A percentile compares a stretch with the other conserved stretches of the same genome.
Evolutionary conservation across 2,113 vertebrate species (phyloP).

Genomic region (Tragelaphus imberbis): DNA sequence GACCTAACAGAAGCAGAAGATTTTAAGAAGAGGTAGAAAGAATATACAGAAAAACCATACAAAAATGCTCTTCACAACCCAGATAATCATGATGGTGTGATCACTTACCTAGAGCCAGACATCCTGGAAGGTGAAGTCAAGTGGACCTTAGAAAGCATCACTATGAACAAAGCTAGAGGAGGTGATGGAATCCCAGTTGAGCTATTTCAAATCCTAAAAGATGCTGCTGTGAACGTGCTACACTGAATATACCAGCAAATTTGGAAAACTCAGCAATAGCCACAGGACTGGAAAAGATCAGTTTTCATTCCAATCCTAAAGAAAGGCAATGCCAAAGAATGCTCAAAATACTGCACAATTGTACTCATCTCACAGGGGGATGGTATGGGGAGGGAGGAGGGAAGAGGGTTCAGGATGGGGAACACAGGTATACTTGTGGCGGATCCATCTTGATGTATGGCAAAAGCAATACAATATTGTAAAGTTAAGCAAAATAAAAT

Average conservation of each 20-base stretch:
- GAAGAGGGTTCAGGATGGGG: too few relatives aligned
- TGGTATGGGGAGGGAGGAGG: too few relatives aligned
- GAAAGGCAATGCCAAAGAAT: not conserved
- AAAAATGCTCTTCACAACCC: not conserved
- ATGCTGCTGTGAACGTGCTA: not conserved
- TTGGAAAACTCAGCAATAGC: not conserved
- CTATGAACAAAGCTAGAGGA: not conserved
- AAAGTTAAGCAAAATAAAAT: too few relatives aligned
- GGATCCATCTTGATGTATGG: too few relatives aligned
- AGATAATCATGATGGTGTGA: not conserved
- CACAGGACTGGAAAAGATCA: not conserved
- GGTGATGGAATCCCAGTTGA: not conserved
- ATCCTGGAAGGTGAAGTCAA: not conserved
- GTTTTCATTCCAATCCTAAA: not conserved
- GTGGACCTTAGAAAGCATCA: not conserved
- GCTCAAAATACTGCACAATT: fast-evolving
- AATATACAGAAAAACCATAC: not conserved
- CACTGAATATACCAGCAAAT: not conserved
- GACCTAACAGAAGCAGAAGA: not conserved
- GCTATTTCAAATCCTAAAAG: not conserved
- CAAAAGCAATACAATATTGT: too few relatives aligned
- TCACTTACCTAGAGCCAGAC: not conserved
- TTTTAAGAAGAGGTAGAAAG: not conserved
- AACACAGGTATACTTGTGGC: too few relatives aligned
- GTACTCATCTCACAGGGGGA: not conserved